A percentile compares a stretch with the other conserved stretches of the same genome.
Evolutionary conservation across 2,888 invertebrate species (phyloP).

Genomic region (Pegoplata infirma): DNA sequence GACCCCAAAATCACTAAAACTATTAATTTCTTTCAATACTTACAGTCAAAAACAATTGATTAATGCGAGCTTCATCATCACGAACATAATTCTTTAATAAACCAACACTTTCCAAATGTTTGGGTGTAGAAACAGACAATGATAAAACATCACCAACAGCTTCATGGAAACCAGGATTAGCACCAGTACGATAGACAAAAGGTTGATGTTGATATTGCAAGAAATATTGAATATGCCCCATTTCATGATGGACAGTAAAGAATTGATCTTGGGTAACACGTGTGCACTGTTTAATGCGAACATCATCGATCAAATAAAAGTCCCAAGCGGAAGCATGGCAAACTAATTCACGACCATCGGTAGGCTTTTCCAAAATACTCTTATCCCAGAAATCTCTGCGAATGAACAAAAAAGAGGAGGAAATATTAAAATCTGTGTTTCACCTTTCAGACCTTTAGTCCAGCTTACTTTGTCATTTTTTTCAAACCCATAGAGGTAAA

Average conservation of each 20-base stretch:
- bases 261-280: constrained; percentile 80
- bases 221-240: constrained; percentile 86
- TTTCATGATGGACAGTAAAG: constrained; percentile 83
- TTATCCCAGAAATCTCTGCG: constrained; percentile 88
- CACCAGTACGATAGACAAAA: constrained; percentile 81
- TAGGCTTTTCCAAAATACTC: constrained; percentile 90
- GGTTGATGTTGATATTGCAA: constrained; percentile 82
- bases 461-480: constrained; percentile 82
- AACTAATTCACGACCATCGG: constrained; percentile 84
- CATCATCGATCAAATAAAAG: constrained; percentile 89
- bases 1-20: no score
- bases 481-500: constrained; percentile 90
- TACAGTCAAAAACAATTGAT: constrained; percentile 84
- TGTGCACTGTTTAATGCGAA: constrained; percentile 85
- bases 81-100: constrained; percentile 82
- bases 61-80: constrained; percentile 82
- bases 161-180: constrained; percentile 84
- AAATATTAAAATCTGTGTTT: background rate
- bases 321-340: constrained; percentile 96
- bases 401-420: background rate
- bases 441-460: background rate
- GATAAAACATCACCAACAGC: constrained; percentile 87
- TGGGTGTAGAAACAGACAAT: constrained; percentile 84
- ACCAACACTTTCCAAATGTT: constrained; percentile 85
- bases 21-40: constrained; percentile 55